Conservation (phyloP, 2,888 invertebrate species). For the Sphaeridia pumilis region DNA sequence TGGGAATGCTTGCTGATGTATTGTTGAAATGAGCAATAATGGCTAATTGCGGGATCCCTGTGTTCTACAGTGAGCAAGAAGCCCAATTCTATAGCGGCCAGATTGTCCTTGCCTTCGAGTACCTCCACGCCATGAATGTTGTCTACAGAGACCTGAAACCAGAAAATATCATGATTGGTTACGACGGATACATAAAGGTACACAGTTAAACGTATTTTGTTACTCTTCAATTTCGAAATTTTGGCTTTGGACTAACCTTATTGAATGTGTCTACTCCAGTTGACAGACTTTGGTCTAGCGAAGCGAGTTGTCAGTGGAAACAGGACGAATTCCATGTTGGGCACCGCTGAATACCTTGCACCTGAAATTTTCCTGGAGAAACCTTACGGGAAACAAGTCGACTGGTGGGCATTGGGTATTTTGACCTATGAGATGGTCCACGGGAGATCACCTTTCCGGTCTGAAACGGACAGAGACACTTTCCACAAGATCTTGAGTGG, state of each 20-base stretch:
- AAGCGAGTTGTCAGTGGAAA: not conserved
- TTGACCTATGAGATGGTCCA: slow-evolving; percentile 10
- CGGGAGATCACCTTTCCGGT: slow-evolving; percentile 9
- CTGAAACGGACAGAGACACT: slow-evolving; percentile 2
- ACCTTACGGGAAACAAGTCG: slow-evolving; percentile 7
- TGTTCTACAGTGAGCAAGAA: slow-evolving; percentile 8
- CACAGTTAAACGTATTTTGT: too few species aligned
- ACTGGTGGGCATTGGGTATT: slow-evolving; percentile 12
- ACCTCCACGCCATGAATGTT: slow-evolving; percentile 8
- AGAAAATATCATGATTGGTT: slow-evolving; percentile 7
- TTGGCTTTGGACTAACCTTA: too few species aligned
- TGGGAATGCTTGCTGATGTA: too few species aligned
- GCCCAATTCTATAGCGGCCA: slow-evolving; percentile 12
- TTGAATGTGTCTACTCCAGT: too few species aligned
- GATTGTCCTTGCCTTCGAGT: slow-evolving; percentile 8
- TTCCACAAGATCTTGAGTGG: slow-evolving; percentile 9
- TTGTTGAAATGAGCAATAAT: not conserved
- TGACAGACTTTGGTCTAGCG: slow-evolving; percentile 10
- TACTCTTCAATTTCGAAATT: too few species aligned
- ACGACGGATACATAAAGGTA: slow-evolving; percentile 16
- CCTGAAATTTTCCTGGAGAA: slow-evolving; percentile 11
- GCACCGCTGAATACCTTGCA: slow-evolving; percentile 11
- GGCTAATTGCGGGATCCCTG: not conserved
- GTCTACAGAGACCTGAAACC: slow-evolving; percentile 13
- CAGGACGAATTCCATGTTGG: not conserved